Evolutionary conservation across 2,797 vertebrate species (phyloP).

Genomic region (Potorous gilbertii): DNA sequence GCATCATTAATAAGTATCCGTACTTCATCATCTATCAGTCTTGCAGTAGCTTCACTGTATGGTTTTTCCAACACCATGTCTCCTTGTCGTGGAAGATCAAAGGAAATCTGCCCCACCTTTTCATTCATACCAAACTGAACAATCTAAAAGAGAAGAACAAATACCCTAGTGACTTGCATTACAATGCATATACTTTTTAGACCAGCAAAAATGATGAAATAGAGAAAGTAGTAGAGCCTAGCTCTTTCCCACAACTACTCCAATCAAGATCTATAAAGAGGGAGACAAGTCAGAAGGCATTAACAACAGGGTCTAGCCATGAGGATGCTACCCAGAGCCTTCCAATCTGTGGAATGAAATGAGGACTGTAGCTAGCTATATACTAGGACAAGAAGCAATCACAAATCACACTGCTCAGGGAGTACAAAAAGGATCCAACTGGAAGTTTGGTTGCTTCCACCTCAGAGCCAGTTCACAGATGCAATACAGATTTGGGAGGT

Average conservation of each 20-base stretch:
- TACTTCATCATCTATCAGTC: conserved; percentile 95
- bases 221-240: not conserved
- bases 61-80: conserved; percentile 97
- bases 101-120: conserved; percentile 97
- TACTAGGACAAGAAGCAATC: not conserved
- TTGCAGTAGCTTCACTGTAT: conserved; percentile 96
- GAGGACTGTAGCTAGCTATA: not conserved
- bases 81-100: conserved; percentile 95
- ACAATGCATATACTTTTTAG: not conserved
- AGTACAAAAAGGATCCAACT: not conserved
- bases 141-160: conserved; percentile 85
- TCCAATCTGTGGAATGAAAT: not conserved
- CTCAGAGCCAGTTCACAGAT: not conserved
- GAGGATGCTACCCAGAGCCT: not conserved
- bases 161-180: not conserved
- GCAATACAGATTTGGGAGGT: not conserved
- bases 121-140: conserved; percentile 98
- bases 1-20: conserved; percentile 90
- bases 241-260: not conserved
- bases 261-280: not conserved
- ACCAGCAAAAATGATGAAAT: not conserved
- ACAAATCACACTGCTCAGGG: not conserved
- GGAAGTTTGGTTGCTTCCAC: not conserved
- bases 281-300: not conserved
- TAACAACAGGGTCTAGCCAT: not conserved